phyloP scores from a whole-genome alignment of 2,888 invertebrate species.

The Endotricha flammealis region DNA sequence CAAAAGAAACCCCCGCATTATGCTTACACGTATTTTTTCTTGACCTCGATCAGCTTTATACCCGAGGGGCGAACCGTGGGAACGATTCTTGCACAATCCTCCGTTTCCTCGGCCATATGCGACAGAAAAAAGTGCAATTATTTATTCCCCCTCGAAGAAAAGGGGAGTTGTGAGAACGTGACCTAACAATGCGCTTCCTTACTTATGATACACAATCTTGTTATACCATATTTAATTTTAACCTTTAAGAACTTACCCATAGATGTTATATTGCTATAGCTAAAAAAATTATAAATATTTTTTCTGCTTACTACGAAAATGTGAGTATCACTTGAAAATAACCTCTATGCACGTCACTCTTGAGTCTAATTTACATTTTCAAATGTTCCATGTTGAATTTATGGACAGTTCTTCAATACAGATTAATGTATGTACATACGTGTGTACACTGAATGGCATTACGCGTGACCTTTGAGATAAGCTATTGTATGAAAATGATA shows the following conservation, averaged over 20 bases:
- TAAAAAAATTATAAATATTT: conserved; percentile 56
- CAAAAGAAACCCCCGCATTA: conserved; percentile 69
- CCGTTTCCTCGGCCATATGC: conserved; percentile 76
- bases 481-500: conserved; percentile 73
- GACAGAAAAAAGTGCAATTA: conserved; percentile 79
- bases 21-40: conserved; percentile 74
- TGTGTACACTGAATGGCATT: conserved; percentile 63
- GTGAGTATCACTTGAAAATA: conserved; percentile 23
- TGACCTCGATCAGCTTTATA: conserved; percentile 72
- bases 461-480: conserved; percentile 72
- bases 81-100: conserved; percentile 72
- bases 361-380: conserved; percentile 25
- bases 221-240: conserved; percentile 42
- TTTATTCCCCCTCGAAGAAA: conserved; percentile 77
- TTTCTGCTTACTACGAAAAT: conserved; percentile 44
- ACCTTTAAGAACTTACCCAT: conserved; percentile 40
- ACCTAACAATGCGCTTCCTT: conserved; percentile 78
- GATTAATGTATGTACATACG: conserved; percentile 48
- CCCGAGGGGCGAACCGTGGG: conserved; percentile 74
- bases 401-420: conserved; percentile 57
- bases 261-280: conserved; percentile 53
- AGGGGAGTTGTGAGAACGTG: conserved; percentile 78
- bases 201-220: conserved; percentile 68
- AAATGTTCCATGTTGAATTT: conserved; percentile 27
- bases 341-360: conserved; percentile 22